Conservation (phyloP, 2,888 invertebrate species). For the Oscheius sp. region DNA sequence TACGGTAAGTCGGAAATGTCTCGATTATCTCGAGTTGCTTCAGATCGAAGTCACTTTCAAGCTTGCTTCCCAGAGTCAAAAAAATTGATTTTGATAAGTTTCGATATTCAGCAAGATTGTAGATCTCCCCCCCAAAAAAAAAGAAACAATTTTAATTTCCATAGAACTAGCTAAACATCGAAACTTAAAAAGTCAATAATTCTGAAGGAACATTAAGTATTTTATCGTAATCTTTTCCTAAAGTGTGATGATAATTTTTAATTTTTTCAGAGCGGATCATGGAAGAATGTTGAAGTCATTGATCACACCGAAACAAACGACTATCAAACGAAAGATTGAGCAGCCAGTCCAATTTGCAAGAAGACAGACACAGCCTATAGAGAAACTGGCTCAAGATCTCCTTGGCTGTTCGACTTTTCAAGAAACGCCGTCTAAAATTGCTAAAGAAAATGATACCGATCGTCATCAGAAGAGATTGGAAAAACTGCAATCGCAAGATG, state of each 20-base stretch:
- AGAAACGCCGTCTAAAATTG: background rate
- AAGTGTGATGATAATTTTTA: too few relatives aligned
- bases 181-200: too few relatives aligned
- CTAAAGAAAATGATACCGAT: background rate
- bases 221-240: background rate
- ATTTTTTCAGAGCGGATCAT: conserved; percentile 3
- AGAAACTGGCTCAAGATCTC: conserved; percentile 24
- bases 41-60: too few relatives aligned
- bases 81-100: too few relatives aligned
- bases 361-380: conserved; percentile 24
- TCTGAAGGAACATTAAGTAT: too few relatives aligned
- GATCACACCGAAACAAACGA: conserved; percentile 22
- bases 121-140: too few relatives aligned
- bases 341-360: conserved; percentile 5
- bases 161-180: too few relatives aligned
- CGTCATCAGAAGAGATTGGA: conserved; percentile 17
- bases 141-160: too few relatives aligned
- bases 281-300: background rate
- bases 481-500: conserved; percentile 1
- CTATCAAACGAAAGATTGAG: background rate
- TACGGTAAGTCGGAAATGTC: conserved; percentile 4
- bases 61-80: too few relatives aligned
- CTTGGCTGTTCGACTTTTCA: conserved; percentile 25
- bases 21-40: too few relatives aligned
- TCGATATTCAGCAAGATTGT: too few relatives aligned